Evolutionary conservation across 2,888 invertebrate genomes (phyloP).

Genomic region (Sthenelais limicola): DNA sequence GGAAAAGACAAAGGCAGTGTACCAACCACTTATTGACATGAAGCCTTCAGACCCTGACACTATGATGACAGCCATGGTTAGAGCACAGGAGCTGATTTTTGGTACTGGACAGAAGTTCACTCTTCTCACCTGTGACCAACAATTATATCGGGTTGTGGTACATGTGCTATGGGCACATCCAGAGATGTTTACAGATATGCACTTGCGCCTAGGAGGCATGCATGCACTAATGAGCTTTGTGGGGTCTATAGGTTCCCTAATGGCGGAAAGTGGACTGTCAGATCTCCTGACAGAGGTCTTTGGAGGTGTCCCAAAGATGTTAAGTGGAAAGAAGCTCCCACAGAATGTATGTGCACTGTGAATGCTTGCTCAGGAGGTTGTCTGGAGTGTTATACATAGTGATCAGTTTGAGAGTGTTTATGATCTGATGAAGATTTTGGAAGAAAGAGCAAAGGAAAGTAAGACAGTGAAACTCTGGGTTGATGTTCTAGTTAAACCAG

Average conservation of each 20-base stretch:
- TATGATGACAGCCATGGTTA: too few relatives aligned
- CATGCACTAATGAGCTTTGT: constrained; percentile 49
- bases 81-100: too few relatives aligned
- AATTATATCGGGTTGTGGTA: background rate
- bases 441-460: background rate
- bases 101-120: too few relatives aligned
- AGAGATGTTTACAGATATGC: constrained; percentile 42
- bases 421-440: background rate
- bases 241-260: constrained; percentile 48
- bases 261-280: constrained; percentile 45
- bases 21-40: too few relatives aligned
- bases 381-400: too few relatives aligned
- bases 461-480: constrained; percentile 30
- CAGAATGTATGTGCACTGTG: too few relatives aligned
- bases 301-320: constrained; percentile 3
- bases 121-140: too few relatives aligned
- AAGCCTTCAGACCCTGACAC: too few relatives aligned
- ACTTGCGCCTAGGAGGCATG: constrained; percentile 48
- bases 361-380: too few relatives aligned
- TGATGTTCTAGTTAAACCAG: constrained; percentile 36
- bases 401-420: background rate
- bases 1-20: too few relatives aligned
- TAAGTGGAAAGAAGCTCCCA: too few relatives aligned
- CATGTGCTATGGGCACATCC: constrained; percentile 39
- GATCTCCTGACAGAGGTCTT: constrained; percentile 40